phyloP scores from a whole-genome alignment of 1,140 invertebrate genomes.

The Lepidurus apus region DNA sequence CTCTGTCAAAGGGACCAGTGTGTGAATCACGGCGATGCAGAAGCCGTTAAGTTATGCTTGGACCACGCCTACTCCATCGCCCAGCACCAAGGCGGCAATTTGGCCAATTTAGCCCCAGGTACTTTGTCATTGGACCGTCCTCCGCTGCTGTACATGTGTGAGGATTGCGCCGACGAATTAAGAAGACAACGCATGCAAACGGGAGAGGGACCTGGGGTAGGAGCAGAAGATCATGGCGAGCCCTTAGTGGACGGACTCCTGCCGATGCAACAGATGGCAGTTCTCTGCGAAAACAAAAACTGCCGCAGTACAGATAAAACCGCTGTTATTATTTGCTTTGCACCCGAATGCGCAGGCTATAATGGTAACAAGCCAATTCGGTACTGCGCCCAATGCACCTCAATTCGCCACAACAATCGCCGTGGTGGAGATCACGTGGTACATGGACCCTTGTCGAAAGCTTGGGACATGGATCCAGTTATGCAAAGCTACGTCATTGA shows the following conservation, averaged over 20 bases:
- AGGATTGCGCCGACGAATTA: constrained; percentile 91
- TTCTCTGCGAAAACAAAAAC: constrained; percentile 96
- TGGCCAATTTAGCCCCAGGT: constrained; percentile 38
- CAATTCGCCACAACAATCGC: constrained; percentile 77
- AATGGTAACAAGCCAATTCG: constrained; percentile 93
- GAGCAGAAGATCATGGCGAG: constrained; percentile 51
- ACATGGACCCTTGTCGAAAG: constrained; percentile 74
- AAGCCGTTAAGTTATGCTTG: constrained; percentile 86
- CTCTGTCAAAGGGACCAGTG: constrained; percentile 77
- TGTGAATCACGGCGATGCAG: constrained; percentile 67
- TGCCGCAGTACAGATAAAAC: constrained; percentile 86
- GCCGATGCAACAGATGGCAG: constrained; percentile 89
- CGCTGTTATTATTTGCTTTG: constrained; percentile 95
- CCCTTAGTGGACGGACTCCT: constrained; percentile 83
- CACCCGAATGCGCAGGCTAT: constrained; percentile 89
- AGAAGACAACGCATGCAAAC: constrained; percentile 50
- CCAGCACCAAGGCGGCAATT: constrained; percentile 44
- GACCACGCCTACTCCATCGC: constrained; percentile 78
- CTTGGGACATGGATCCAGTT: constrained; percentile 82
- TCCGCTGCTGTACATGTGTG: constrained; percentile 91
- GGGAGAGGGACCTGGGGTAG: not conserved
- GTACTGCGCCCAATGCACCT: constrained; percentile 86
- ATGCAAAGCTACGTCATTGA: constrained; percentile 91
- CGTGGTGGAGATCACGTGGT: constrained; percentile 82
- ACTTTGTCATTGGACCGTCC: constrained; percentile 68